phyloP scores from a whole-genome alignment of 2,888 invertebrate species.

The Nemurella pictetii region DNA sequence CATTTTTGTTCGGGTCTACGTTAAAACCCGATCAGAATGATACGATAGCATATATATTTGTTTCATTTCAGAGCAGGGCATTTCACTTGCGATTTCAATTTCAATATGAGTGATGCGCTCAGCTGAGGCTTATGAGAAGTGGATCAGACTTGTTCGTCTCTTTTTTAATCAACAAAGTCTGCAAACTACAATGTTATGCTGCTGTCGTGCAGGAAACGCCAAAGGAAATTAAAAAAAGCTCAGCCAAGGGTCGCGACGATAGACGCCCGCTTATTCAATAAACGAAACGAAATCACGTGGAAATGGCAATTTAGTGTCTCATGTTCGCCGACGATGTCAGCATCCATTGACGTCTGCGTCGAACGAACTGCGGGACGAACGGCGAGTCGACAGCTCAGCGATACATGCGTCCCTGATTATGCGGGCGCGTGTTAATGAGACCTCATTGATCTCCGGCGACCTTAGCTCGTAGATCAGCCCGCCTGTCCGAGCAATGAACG shows the following conservation, averaged over 20 bases:
- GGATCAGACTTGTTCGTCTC: background rate
- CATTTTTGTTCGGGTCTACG: background rate
- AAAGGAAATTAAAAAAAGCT: background rate
- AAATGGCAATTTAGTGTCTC: constrained; percentile 11
- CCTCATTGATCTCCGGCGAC: constrained; percentile 18
- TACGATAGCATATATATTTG: background rate
- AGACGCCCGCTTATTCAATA: background rate
- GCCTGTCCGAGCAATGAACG: background rate
- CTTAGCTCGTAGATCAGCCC: constrained; percentile 18
- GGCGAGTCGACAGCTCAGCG: background rate
- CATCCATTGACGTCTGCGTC: background rate
- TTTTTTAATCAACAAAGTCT: background rate
- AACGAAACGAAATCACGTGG: constrained; percentile 3
- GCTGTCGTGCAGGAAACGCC: background rate
- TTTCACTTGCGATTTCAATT: background rate
- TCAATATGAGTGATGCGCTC: background rate
- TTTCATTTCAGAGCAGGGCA: background rate
- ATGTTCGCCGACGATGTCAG: background rate
- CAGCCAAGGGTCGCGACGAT: background rate
- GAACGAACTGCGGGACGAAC: background rate
- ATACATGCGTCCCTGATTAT: background rate
- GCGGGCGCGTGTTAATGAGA: constrained; percentile 20
- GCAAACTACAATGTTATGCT: background rate
- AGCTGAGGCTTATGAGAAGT: background rate
- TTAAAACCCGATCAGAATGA: too few species aligned